A percentile compares a stretch with the other conserved stretches of the same genome.
phyloP scores from a whole-genome alignment of 2,888 invertebrate genomes.

The Eurois occulta region DNA sequence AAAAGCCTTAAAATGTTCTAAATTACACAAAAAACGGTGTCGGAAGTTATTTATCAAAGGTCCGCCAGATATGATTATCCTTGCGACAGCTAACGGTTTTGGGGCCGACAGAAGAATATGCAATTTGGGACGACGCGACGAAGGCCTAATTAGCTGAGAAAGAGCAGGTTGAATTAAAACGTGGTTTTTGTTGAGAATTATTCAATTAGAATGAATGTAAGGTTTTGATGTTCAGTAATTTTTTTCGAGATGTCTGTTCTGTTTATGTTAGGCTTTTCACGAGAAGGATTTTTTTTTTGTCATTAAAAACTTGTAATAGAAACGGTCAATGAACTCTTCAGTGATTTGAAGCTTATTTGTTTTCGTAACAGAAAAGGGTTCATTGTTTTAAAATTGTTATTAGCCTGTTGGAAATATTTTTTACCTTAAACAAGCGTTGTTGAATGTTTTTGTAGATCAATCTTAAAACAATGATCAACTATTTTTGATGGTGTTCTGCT shows the following conservation, averaged over 20 bases:
- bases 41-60: slow-evolving; percentile 55
- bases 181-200: slow-evolving; percentile 49
- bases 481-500: too few relatives aligned
- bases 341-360: background rate
- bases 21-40: slow-evolving; percentile 45
- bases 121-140: slow-evolving; percentile 45
- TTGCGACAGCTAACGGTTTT: slow-evolving; percentile 41
- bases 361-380: background rate
- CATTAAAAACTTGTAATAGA: background rate
- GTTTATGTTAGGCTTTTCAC: slow-evolving; percentile 14
- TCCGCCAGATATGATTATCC: slow-evolving; percentile 45
- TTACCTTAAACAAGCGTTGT: background rate
- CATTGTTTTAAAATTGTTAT: background rate
- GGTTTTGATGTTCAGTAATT: slow-evolving; percentile 28
- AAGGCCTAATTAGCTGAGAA: slow-evolving; percentile 54
- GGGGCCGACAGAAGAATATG: slow-evolving; percentile 46
- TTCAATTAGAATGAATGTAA: slow-evolving; percentile 58
- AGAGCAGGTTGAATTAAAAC: slow-evolving; percentile 50
- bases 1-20: slow-evolving; percentile 31
- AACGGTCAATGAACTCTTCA: background rate
- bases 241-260: slow-evolving; percentile 14
- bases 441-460: background rate
- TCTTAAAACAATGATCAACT: background rate
- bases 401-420: background rate
- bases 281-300: background rate